Percentiles rank a stretch among this genome's conserved stretches.
Evolutionary conservation across 2,888 invertebrate genomes (phyloP).

Genomic region (Drosophila kambysellisi): DNA sequence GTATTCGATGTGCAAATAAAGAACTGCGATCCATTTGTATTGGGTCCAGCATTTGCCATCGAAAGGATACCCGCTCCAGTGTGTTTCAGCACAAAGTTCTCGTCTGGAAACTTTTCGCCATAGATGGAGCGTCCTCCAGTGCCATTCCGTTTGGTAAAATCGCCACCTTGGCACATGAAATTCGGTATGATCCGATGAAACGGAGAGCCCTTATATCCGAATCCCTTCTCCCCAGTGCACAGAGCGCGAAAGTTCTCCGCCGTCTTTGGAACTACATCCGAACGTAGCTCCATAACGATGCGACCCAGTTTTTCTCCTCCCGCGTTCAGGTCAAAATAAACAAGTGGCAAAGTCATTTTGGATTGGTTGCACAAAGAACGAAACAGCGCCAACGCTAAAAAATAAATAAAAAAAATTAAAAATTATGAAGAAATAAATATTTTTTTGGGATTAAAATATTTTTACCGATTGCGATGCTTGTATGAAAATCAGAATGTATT

Average conservation of each 20-base stretch:
- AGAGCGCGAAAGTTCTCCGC: slow-evolving; percentile 98
- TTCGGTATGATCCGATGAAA: slow-evolving; percentile 98
- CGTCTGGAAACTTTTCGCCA: slow-evolving; percentile 96
- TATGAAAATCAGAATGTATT: not conserved
- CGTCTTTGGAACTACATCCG: slow-evolving; percentile 96
- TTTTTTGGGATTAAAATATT: not conserved
- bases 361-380: slow-evolving; percentile 14
- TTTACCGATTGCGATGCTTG: slow-evolving; percentile 23
- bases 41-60: slow-evolving; percentile 98
- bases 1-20: slow-evolving; percentile 97
- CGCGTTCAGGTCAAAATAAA: slow-evolving; percentile 56
- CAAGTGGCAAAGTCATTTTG: slow-evolving; percentile 54
- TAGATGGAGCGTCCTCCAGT: slow-evolving; percentile 98
- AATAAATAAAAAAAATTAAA: not conserved
- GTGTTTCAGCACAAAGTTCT: slow-evolving; percentile 98
- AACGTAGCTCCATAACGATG: slow-evolving; percentile 88
- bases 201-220: slow-evolving; percentile 95
- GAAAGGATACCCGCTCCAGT: slow-evolving; percentile 95
- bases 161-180: slow-evolving; percentile 98
- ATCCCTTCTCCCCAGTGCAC: slow-evolving; percentile 97
- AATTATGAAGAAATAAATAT: not conserved
- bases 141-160: slow-evolving; percentile 97
- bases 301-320: slow-evolving; percentile 48
- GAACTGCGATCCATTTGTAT: slow-evolving; percentile 98
- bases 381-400: slow-evolving; percentile 38